Conservation (phyloP, 1,140 invertebrate species). For the Adelges cooleyi region DNA sequence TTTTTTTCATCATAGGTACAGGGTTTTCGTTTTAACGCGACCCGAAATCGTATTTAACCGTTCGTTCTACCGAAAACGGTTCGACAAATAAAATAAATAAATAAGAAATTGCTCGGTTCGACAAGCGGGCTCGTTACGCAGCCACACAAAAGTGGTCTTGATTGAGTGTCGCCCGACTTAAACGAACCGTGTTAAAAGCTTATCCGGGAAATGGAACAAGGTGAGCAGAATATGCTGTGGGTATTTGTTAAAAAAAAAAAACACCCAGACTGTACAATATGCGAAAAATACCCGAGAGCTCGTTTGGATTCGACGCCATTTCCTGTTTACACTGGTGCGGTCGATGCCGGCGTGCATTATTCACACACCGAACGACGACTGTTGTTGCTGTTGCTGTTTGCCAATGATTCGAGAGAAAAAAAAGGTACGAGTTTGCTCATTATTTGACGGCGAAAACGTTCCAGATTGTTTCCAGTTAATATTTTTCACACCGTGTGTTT, state of each 20-base stretch:
- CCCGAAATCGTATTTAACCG: neutral
- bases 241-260: neutral
- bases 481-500: no score
- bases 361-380: no score
- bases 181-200: slow-evolving; percentile 27
- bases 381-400: neutral
- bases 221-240: neutral
- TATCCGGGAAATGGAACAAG: neutral
- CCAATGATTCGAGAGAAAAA: neutral
- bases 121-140: slow-evolving; percentile 17
- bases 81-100: neutral
- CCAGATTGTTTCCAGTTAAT: no score
- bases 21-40: slow-evolving; percentile 10
- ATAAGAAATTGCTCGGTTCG: neutral
- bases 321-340: neutral
- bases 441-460: no score
- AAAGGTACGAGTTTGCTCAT: no score
- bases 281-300: neutral
- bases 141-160: slow-evolving; percentile 3
- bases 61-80: neutral
- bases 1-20: neutral
- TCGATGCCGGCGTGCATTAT: neutral
- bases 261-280: neutral
- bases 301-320: neutral
- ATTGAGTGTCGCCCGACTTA: slow-evolving; percentile 17